A percentile compares a stretch with the other conserved stretches of the same genome.
phyloP scores from a whole-genome alignment of 2,113 vertebrate genomes.

The Hyperoodon ampullatus region DNA sequence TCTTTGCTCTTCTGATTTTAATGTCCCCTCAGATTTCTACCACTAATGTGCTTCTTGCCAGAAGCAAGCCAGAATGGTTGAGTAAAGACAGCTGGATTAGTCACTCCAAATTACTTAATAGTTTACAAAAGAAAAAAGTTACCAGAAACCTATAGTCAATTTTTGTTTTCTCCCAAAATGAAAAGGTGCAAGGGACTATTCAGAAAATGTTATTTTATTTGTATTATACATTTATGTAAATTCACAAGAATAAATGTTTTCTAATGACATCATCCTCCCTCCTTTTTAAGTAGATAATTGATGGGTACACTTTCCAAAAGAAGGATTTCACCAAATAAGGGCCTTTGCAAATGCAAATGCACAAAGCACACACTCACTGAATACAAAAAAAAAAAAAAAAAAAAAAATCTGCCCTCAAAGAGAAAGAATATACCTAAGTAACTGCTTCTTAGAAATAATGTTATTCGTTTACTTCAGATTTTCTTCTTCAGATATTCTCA shows the following conservation, averaged over 20 bases:
- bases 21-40: conserved; percentile 67
- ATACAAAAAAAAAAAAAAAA: conserved; percentile 83
- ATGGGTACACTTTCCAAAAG: conserved; percentile 80
- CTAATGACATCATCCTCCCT: conserved; percentile 81
- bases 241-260: conserved; percentile 82
- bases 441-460: conserved; percentile 51
- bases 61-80: conserved; percentile 62
- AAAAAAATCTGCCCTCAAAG: conserved; percentile 67
- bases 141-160: conserved; percentile 48
- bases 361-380: conserved; percentile 75
- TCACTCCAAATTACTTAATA: conserved; percentile 55
- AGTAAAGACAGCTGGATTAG: conserved; percentile 64
- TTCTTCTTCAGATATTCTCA: conserved; percentile 57
- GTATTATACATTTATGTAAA: conserved; percentile 84
- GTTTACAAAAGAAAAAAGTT: conserved; percentile 54
- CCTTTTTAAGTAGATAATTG: conserved; percentile 78
- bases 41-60: conserved; percentile 36
- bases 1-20: conserved; percentile 62
- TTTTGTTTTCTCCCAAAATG: conserved; percentile 76
- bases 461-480: conserved; percentile 43
- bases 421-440: conserved; percentile 58
- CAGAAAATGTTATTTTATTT: conserved; percentile 79
- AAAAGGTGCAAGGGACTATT: conserved; percentile 65
- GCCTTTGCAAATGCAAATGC: conserved; percentile 82
- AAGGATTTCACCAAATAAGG: conserved; percentile 79